Evolutionary conservation across 92 coral and sea anemone genomes (phyloP).

Genomic region (Siderastrea siderea): DNA sequence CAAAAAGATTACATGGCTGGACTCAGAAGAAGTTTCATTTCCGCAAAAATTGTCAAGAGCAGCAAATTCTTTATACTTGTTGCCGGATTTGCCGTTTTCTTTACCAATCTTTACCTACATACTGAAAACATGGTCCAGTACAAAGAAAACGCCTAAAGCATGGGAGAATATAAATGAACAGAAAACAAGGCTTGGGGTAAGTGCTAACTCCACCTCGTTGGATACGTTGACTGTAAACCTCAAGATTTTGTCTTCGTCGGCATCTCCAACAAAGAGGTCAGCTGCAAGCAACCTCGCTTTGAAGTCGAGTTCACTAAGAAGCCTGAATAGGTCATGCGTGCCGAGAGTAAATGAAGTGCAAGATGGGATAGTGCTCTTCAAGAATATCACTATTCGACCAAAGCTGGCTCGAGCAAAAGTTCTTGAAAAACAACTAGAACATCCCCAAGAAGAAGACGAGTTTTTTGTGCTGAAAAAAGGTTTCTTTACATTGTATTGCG

Average conservation of each 20-base stretch:
- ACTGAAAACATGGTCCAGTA: background rate
- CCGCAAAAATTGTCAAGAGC: conserved; percentile 1
- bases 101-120: background rate
- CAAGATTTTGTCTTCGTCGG: background rate
- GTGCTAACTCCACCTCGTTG: background rate
- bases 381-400: conserved; percentile 10
- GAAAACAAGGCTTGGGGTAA: background rate
- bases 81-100: background rate
- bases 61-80: background rate
- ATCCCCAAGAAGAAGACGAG: conserved; percentile 30
- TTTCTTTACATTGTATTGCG: conserved; percentile 40
- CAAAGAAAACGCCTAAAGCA: background rate
- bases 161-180: background rate
- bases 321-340: background rate
- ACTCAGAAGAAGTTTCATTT: background rate
- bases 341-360: background rate
- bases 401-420: conserved; percentile 14
- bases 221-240: background rate
- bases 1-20: conserved; percentile 14
- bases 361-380: background rate
- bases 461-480: conserved; percentile 11
- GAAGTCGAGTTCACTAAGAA: background rate
- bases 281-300: background rate
- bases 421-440: background rate
- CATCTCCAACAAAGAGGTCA: background rate